A percentile compares a stretch with the other conserved stretches of the same genome.
Evolutionary conservation across 2,888 invertebrate genomes (phyloP).

Genomic region (Anthophora plumipes): DNA sequence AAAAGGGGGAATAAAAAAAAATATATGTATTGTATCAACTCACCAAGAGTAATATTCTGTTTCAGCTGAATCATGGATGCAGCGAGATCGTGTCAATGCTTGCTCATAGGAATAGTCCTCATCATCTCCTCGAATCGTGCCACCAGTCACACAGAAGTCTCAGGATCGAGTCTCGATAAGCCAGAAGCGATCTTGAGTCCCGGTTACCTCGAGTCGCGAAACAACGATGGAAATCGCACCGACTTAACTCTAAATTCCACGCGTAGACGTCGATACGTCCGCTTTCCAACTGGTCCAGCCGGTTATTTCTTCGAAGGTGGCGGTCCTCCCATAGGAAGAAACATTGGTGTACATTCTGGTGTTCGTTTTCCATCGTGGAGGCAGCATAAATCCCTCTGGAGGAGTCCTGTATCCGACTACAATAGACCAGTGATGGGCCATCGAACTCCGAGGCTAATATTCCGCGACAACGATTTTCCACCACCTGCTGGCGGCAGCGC

Average conservation of each 20-base stretch:
- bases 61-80: slow-evolving; percentile 78
- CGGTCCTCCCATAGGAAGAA: slow-evolving; percentile 64
- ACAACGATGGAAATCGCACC: slow-evolving; percentile 47
- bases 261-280: slow-evolving; percentile 75
- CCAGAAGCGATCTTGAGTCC: slow-evolving; percentile 21
- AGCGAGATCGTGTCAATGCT: slow-evolving; percentile 78
- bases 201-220: slow-evolving; percentile 15
- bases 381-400: slow-evolving; percentile 81
- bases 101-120: slow-evolving; percentile 77
- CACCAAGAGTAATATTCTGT: not conserved
- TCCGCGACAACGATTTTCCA: slow-evolving; percentile 81
- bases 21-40: not conserved
- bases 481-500: slow-evolving; percentile 73
- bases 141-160: slow-evolving; percentile 43
- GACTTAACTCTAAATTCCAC: slow-evolving; percentile 15
- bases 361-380: slow-evolving; percentile 79
- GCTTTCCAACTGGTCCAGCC: slow-evolving; percentile 75
- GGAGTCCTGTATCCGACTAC: slow-evolving; percentile 71
- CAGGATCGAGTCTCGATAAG: slow-evolving; percentile 16
- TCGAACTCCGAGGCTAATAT: slow-evolving; percentile 81
- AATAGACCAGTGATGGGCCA: slow-evolving; percentile 82
- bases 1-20: too few species aligned
- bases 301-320: slow-evolving; percentile 75
- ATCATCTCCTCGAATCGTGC: slow-evolving; percentile 64
- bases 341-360: slow-evolving; percentile 57